These are phyloP conservation scores for Turritopsis rubra DNA, from an alignment of 30 jellyfish, hydroid and myxozoan species.

Conservation along the genomic window DNA sequence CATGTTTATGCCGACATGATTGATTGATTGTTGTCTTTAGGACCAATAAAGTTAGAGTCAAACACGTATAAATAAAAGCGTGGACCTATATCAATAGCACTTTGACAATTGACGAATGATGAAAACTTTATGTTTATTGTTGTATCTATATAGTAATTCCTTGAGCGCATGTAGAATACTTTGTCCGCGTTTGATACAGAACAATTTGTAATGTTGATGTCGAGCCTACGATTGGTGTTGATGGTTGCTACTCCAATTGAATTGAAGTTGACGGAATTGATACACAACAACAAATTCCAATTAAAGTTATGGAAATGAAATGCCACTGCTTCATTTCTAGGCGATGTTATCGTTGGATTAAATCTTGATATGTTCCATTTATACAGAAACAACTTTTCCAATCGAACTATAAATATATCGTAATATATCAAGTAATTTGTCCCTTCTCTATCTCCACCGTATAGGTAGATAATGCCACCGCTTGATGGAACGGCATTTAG, in stretches of 20 bases:
- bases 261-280: background rate
- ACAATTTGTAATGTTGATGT: background rate
- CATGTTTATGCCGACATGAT: background rate
- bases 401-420: background rate
- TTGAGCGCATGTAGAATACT: background rate
- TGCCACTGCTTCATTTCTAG: background rate
- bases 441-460: background rate
- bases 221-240: background rate
- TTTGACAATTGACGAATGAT: background rate
- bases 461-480: background rate
- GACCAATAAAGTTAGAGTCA: background rate
- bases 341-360: background rate
- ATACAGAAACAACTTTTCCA: background rate
- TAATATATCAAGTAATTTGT: background rate
- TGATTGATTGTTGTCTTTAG: background rate
- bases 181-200: background rate
- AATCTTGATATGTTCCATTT: background rate
- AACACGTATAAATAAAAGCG: background rate
- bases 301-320: background rate
- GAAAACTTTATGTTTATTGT: background rate
- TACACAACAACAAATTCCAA: too few relatives aligned
- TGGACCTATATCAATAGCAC: background rate
- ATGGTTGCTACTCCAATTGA: background rate
- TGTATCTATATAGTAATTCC: background rate
- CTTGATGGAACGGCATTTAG: background rate